Evolutionary conservation across 1,140 invertebrate genomes (phyloP).

Genomic region (Chelonus insularis): DNA sequence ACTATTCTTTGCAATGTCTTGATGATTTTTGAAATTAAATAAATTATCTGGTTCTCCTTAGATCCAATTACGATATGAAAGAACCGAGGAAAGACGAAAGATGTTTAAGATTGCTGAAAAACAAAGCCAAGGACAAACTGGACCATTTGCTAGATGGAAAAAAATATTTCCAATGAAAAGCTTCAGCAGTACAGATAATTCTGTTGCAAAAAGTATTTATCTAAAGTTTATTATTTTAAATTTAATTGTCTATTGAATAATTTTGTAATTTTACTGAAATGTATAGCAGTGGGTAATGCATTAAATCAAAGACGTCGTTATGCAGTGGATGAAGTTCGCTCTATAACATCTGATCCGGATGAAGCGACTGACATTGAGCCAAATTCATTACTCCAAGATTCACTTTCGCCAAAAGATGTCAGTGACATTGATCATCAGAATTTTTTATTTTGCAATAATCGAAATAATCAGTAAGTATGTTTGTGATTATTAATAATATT

Average conservation of each 20-base stretch:
- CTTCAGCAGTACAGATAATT: slow-evolving; percentile 49
- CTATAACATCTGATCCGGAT: slow-evolving; percentile 30
- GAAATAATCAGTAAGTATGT: slow-evolving; percentile 2
- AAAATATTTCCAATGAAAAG: slow-evolving; percentile 67
- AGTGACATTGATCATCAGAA: slow-evolving; percentile 3
- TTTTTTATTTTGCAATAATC: background rate
- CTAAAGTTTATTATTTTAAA: too few species aligned
- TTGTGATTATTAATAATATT: background rate
- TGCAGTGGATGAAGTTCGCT: slow-evolving; percentile 16
- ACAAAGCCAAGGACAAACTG: slow-evolving; percentile 63
- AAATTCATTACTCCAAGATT: slow-evolving; percentile 36
- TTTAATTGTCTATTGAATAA: too few species aligned
- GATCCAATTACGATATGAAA: slow-evolving; percentile 81
- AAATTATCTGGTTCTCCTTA: too few species aligned
- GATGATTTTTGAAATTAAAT: background rate
- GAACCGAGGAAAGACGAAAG: slow-evolving; percentile 90
- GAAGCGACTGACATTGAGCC: slow-evolving; percentile 39
- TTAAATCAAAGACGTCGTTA: slow-evolving; percentile 19
- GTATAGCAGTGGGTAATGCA: too few species aligned
- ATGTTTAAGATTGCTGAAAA: slow-evolving; percentile 85
- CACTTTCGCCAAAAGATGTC: background rate
- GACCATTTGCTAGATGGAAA: slow-evolving; percentile 70
- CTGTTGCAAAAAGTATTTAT: slow-evolving; percentile 24
- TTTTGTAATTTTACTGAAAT: too few species aligned
- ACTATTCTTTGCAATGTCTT: background rate